Evolutionary conservation across 2,113 vertebrate species (phyloP), one percentile per base, ranked within the genome.

Genomic region (Cairina moschata): DNA sequence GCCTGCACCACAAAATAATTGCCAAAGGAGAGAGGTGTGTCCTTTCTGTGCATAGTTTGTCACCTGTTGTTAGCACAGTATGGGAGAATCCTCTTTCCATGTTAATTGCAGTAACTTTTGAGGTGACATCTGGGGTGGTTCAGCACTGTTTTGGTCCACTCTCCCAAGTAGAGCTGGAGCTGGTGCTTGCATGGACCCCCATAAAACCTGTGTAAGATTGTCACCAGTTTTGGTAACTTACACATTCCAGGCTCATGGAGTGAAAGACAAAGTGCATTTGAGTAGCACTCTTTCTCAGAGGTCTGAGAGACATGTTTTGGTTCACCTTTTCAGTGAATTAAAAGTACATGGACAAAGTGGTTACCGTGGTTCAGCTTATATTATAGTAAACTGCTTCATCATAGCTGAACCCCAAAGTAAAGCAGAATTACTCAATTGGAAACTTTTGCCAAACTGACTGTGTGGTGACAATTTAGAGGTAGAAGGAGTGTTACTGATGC

Each of bases 81-180:
- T 23, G 23, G 59, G 40, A 46, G 38, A 17, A 32, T n/a, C 17
- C 29, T 46, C 22, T 92, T 88, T 75, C 54, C 13, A 0, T 0
- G 1, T 34, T 25, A 50, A 38, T 6, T 40, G 46, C 3, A 3
- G 14, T 29, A 14, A 55, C 38, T 63, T 38, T 40, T 15, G 36
- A 58, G 71, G 54, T 59, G 42, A 34, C 1, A 5, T 6, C 17
- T 23, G 12, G 13, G 13, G 7, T 40, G 46, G 40, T 86, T 96
- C 91, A 91, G 85, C 90, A 85, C 91, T 13, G 28, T 62, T 52
- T 86, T 75, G 76, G 85, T 83, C 88, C 90, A 58, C 59, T 88
- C 72, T 91, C 21, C 69, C 1, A 9, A 8, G 22, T 26, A 36
- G n/a, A 83, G n/a, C 62, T 58, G 74, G 32, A 22, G 6, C 25